phyloP scores from a whole-genome alignment of 2,888 invertebrate species.

The Macrophya alboannulata region DNA sequence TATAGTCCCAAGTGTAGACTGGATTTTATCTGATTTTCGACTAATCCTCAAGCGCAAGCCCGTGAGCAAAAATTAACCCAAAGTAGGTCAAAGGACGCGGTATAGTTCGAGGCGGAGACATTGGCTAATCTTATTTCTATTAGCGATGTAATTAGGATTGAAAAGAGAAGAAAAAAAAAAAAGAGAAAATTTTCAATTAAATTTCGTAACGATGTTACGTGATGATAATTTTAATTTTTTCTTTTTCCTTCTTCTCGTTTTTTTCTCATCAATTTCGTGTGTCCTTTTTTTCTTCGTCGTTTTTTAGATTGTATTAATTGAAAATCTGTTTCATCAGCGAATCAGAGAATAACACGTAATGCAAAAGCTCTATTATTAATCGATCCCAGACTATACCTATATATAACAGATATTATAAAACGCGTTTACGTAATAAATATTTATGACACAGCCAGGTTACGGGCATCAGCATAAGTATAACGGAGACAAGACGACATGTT shows the following conservation, averaged over 20 bases:
- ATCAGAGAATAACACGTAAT: not conserved
- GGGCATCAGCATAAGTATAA: not conserved
- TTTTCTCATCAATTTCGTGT: not conserved
- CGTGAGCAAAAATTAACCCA: not conserved
- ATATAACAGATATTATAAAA: not conserved
- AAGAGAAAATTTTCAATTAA: not conserved
- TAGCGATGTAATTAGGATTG: not conserved
- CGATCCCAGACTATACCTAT: not conserved
- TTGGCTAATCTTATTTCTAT: not conserved
- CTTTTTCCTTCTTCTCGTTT: not conserved
- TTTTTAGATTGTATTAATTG: not conserved
- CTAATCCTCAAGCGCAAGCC: constrained; percentile 20
- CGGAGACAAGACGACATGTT: not conserved
- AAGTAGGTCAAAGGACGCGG: constrained; percentile 2
- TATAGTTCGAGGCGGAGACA: not conserved
- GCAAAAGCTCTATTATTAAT: not conserved
- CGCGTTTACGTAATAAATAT: constrained; percentile 25
- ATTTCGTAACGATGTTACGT: not conserved
- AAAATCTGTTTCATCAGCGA: not conserved
- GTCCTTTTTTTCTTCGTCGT: not conserved
- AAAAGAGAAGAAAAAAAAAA: not conserved
- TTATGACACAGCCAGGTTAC: not conserved
- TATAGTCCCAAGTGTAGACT: not conserved
- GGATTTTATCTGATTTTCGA: constrained; percentile 9
- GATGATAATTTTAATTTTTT: not conserved